Evolutionary conservation across 2,113 vertebrate genomes (phyloP).

Genomic region (Oncorhynchus kisutch): DNA sequence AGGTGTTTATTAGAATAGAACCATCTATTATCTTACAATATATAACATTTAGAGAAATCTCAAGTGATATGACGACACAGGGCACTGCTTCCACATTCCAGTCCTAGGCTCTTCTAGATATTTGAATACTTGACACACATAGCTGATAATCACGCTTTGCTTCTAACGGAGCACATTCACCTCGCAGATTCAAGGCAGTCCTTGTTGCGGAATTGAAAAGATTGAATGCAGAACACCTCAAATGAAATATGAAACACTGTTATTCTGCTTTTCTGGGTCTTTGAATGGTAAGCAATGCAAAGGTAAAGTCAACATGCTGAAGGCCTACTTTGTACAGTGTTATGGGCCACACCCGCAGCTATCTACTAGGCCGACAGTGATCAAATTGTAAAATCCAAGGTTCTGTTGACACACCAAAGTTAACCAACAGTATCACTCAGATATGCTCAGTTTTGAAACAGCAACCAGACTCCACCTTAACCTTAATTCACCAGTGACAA

Average conservation of each 20-base stretch:
- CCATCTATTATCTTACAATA: no score
- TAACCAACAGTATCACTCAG: no score
- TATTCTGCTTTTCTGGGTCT: no score
- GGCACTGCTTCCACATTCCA: neutral
- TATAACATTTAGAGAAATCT: neutral
- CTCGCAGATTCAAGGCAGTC: neutral
- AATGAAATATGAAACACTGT: no score
- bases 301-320: neutral
- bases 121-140: neutral
- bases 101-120: neutral
- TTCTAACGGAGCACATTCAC: neutral
- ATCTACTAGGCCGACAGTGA: neutral
- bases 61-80: neutral
- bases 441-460: no score
- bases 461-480: neutral
- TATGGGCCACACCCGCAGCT: neutral
- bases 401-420: no score
- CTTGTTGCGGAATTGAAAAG: no score
- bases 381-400: no score
- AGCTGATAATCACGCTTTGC: neutral
- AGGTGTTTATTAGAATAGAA: no score
- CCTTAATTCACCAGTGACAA: neutral
- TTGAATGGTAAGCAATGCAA: neutral
- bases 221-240: no score
- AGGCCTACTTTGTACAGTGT: neutral